phyloP scores from a whole-genome alignment of 1,140 invertebrate species.

The Episyrphus balteatus region DNA sequence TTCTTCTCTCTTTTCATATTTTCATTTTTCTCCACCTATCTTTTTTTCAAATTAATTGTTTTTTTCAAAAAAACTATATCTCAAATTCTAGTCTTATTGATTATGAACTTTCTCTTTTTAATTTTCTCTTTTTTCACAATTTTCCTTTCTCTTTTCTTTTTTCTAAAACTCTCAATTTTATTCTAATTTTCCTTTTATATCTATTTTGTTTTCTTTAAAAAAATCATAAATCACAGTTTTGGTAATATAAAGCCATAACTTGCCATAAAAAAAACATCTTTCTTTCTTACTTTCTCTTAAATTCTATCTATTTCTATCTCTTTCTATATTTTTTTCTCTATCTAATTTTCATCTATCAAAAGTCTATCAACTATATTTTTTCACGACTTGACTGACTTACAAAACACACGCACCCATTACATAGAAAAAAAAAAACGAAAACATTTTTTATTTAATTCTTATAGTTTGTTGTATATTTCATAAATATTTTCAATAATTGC shows the following conservation, averaged over 20 bases:
- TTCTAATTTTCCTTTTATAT: background rate
- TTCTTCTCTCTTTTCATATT: constrained; percentile 4
- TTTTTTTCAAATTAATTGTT: constrained; percentile 4
- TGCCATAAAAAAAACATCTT: constrained; percentile 23
- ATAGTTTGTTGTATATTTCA: no score
- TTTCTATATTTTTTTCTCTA: constrained; percentile 10
- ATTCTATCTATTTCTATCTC: constrained; percentile 1
- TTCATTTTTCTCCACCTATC: constrained; percentile 3
- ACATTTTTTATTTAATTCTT: no score
- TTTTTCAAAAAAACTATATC: constrained; percentile 4
- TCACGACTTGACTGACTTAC: no score
- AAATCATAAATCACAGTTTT: constrained; percentile 25
- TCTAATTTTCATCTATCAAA: background rate
- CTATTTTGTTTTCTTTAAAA: background rate
- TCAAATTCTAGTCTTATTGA: constrained; percentile 11
- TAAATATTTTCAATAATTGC: no score
- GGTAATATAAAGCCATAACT: constrained; percentile 33
- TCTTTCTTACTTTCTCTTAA: background rate
- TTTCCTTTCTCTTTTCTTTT: background rate
- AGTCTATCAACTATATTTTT: no score
- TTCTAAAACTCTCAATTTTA: background rate
- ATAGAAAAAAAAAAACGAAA: no score
- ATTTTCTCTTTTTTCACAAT: background rate
- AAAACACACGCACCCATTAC: no score
- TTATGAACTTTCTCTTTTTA: constrained; percentile 3